These are phyloP conservation scores for Ceramica pisi DNA, from an alignment of 2,888 invertebrate species.

Conservation along the genomic window DNA sequence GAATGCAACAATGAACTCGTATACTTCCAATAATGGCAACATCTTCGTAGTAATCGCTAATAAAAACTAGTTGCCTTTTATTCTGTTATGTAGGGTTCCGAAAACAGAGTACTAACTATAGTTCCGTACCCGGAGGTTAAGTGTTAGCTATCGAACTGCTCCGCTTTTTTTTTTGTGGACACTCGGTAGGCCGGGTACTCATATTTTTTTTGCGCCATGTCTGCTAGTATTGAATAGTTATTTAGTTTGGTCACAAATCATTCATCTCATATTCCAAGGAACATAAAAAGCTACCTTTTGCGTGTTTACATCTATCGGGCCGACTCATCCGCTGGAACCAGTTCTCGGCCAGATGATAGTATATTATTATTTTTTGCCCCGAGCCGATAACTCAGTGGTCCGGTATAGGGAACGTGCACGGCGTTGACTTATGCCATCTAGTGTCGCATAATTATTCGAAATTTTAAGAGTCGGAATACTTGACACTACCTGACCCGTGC, in stretches of 20 bases:
- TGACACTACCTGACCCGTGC: no score
- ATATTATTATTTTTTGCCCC: constrained; percentile 86
- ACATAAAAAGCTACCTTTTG: constrained; percentile 77
- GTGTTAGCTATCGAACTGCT: no score
- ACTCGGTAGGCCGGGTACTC: no score
- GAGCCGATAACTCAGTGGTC: constrained; percentile 71
- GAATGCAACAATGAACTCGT: constrained; percentile 50
- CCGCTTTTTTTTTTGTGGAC: no score
- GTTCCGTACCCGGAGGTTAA: no score
- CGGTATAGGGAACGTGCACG: constrained; percentile 50
- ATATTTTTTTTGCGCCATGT: no score
- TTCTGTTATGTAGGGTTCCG: no score
- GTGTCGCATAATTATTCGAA: no score
- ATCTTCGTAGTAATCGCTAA: constrained; percentile 52
- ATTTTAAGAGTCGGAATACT: no score
- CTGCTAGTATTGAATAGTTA: constrained; percentile 32
- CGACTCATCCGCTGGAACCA: constrained; percentile 82
- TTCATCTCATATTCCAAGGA: constrained; percentile 54
- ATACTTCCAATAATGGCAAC: constrained; percentile 49
- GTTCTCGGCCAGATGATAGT: constrained; percentile 86
- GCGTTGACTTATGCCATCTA: no score
- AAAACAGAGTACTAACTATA: no score
- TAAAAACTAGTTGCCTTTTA: constrained; percentile 54
- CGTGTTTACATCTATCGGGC: constrained; percentile 79
- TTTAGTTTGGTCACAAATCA: constrained; percentile 58